Evolutionary conservation across 1,140 invertebrate genomes (phyloP).

Genomic region (Papilio dardanus): DNA sequence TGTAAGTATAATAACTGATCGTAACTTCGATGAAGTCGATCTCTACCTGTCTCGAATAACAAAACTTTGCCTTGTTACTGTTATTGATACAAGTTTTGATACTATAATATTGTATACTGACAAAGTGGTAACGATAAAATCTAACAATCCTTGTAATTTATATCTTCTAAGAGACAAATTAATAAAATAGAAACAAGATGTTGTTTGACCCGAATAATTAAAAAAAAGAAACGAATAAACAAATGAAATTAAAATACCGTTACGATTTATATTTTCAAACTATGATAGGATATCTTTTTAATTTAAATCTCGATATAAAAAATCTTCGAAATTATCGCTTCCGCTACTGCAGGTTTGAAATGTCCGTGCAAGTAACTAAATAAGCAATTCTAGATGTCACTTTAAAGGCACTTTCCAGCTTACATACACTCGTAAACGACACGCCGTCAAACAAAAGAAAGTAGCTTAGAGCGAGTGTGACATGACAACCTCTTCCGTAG

Average conservation of each 20-base stretch:
- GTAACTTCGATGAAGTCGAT: constrained; percentile 27
- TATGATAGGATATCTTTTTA: too few species aligned
- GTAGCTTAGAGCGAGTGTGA: constrained; percentile 4
- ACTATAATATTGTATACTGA: constrained; percentile 9
- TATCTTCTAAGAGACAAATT: background rate
- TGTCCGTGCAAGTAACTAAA: background rate
- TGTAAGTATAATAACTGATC: constrained; percentile 33
- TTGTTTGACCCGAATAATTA: background rate
- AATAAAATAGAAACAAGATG: background rate
- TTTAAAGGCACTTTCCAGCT: constrained; percentile 19
- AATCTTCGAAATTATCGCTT: background rate
- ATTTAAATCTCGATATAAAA: background rate
- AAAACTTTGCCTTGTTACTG: constrained; percentile 28
- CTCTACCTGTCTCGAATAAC: constrained; percentile 36
- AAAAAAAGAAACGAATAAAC: too few species aligned
- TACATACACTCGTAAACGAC: constrained; percentile 6
- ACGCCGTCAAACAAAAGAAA: constrained; percentile 25
- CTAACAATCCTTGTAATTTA: background rate
- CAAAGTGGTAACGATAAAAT: background rate
- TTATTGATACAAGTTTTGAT: constrained; percentile 30
- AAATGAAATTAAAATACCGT: too few species aligned
- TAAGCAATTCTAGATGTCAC: constrained; percentile 16
- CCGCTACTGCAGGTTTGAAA: background rate
- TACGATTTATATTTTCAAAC: too few species aligned
- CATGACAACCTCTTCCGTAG: constrained; percentile 8